These are phyloP conservation scores for Linyphia triangularis DNA, from an alignment of 2,888 invertebrate species.

Conservation along the genomic window DNA sequence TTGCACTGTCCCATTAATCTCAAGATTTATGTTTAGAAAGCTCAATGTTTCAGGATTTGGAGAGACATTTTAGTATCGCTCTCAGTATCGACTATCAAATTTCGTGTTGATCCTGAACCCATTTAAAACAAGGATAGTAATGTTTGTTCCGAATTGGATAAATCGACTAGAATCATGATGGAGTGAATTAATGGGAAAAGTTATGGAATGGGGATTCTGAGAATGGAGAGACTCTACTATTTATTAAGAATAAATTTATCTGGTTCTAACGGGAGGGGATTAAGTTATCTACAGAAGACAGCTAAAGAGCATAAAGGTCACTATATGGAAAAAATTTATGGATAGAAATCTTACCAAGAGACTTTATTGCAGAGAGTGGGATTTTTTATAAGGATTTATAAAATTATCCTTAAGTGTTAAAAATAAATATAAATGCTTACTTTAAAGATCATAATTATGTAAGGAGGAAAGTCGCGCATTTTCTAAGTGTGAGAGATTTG, in stretches of 20 bases:
- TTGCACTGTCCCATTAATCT: neutral
- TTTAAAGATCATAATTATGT: too few relatives aligned
- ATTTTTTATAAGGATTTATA: neutral
- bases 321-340: neutral
- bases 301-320: neutral
- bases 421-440: too few relatives aligned
- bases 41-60: neutral
- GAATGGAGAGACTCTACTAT: neutral
- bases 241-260: neutral
- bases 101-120: constrained; percentile 1
- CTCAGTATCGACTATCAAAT: constrained; percentile 11
- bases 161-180: neutral
- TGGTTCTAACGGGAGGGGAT: neutral
- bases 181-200: neutral
- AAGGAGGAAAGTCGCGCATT: too few relatives aligned
- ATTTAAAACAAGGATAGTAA: neutral
- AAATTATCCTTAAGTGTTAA: too few relatives aligned
- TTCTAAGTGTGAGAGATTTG: too few relatives aligned
- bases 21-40: neutral
- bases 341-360: neutral
- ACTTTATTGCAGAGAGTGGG: neutral
- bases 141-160: neutral
- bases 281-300: neutral
- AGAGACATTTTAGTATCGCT: neutral
- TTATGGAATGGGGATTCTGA: neutral